Base-by-base conservation (phyloP, 2,797 vertebrate genomes). In the Euphonia xanthogaster region DNA sequence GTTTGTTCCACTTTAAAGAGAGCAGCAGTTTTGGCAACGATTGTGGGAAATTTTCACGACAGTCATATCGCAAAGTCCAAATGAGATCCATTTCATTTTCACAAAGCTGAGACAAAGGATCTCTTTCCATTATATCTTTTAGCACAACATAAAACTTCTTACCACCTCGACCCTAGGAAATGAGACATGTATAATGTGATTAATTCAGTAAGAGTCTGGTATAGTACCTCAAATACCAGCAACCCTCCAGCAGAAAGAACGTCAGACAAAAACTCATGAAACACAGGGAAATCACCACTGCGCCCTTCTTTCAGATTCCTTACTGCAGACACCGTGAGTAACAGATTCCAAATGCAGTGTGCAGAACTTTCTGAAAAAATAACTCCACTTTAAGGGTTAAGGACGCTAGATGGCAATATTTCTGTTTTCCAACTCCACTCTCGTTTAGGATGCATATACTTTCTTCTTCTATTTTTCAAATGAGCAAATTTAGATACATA, bases 1-100 rank as follows among this genome's bases (percentile, higher is more conserved):
- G 99, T 97, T 99, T 99, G 98, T 99, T 99, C 99, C 99, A 99
- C 94, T 99, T 99, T 76, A 99, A 99, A 2, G 99, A 99, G 35
- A 99, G 98, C 78, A 99, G 98, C 92, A 99, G 98, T 96, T 99
- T 99, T 54, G 99, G 99, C 90, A 99, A 96, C 1, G 99, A 99
- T 97, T 99, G 99, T 81, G 99, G 99, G 75, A 99, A 99, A 90
- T 98, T 99, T 81, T 99, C 99, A 74, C 98, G 96, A 81, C 99
- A 99, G 98, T 99, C 99, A 7, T 98, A 97, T 53, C 99, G 98
- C 96, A 99, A 98, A 80, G 99, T 99, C 99, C 99, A 99, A 93
- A 99, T 99, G 83, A 99, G 98, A 97, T 99, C 99, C 98, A 99
- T 99, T 97, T 99, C 99, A 83, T 99, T 99, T 96, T 99, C 99